Evolutionary conservation across 2,113 vertebrate species (phyloP), one percentile per base, ranked within the genome.

Genomic region (Microtus richardsoni): DNA sequence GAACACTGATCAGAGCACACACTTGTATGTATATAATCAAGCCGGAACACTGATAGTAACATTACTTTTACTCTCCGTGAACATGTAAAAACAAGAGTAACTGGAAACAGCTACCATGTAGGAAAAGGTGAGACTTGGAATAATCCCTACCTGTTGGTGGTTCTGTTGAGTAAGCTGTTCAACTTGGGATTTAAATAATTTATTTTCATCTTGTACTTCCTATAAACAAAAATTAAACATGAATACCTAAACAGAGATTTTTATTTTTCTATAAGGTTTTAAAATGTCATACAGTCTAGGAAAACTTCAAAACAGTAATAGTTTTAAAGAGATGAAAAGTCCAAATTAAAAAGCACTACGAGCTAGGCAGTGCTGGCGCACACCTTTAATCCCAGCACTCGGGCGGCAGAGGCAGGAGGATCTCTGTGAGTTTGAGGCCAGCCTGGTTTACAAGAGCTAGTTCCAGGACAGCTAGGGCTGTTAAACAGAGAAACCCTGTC

Each of bases 161-260:
- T 97, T 98, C 82, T 98, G 98, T 89, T 98, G 98, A 85, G 98
- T 98, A 85, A 99, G 92, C 60, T 98, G 98, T 28, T 99, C 97
- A 93, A 99, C 97, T 91, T 99, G 98, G 87, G 93, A 97, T 97
- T 97, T 98, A 85, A 99, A 97, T 93, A 97, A 96, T 89, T 97
- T 98, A 0, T 99, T 99, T 97, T 99, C 98, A 83, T 98, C 98
- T 79, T 98, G 97, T 68, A 98, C 28, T 52, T 97, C 98, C 99
- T 99, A 94, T 77, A 96, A 96, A 98, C 39, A 96, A 97, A 95
- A 95, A 79, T 89, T 93, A 95, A 94, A 95, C 17, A 96, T 95
- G 28, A 97, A 90, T 91, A 93, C 9, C 62, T 71, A 9, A 44
- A 90, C 5, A 91, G 28, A 91, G 33, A 73, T 49, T 94, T 85